phyloP scores from a whole-genome alignment of 2,797 vertebrate genomes.

The Huso huso region DNA sequence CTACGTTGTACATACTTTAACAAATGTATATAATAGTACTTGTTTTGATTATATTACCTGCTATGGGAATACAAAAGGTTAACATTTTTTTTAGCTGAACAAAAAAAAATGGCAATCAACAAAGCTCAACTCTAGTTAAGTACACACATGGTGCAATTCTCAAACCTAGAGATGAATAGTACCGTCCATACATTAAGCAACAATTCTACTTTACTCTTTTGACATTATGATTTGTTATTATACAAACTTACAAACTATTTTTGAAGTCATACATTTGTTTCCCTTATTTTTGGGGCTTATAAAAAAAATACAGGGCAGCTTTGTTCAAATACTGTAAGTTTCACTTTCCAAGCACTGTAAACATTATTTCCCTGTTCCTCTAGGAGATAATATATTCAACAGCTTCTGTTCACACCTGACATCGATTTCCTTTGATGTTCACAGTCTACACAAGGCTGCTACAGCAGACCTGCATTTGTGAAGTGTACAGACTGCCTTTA shows the following conservation, averaged over 20 bases:
- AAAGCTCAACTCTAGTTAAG: not conserved
- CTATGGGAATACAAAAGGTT: no score
- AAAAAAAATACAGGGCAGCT: conserved; percentile 42
- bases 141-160: not conserved
- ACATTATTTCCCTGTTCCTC: conserved; percentile 55
- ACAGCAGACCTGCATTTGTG: conserved; percentile 70
- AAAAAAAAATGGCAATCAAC: not conserved
- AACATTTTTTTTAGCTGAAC: no score
- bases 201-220: not conserved
- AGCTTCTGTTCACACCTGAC: conserved; percentile 79
- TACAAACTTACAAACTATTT: conserved; percentile 5
- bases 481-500: conserved; percentile 67
- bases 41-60: no score
- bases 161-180: not conserved
- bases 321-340: conserved; percentile 50
- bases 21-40: no score
- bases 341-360: conserved; percentile 58
- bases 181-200: not conserved
- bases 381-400: conserved; percentile 65
- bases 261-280: conserved; percentile 10
- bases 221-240: not conserved
- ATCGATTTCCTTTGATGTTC: conserved; percentile 83
- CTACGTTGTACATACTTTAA: no score
- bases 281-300: conserved; percentile 3
- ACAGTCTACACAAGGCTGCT: conserved; percentile 71